Evolutionary conservation across 2,797 vertebrate genomes (phyloP).

Genomic region (Esox lucius): DNA sequence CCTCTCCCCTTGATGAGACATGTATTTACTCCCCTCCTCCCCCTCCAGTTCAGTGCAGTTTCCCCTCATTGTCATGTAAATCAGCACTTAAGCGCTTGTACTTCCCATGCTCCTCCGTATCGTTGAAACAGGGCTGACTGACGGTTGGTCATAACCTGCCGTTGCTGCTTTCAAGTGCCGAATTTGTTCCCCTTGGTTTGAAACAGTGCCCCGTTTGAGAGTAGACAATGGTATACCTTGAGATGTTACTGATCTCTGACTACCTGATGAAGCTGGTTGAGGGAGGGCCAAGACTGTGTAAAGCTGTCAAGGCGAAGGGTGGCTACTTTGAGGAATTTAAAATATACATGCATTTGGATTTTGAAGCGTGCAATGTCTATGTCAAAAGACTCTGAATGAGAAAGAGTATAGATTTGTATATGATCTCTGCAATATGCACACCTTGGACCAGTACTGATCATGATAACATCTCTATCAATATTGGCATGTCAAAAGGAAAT

Average conservation of each 20-base stretch:
- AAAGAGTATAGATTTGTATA: background rate
- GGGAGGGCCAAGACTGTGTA: background rate
- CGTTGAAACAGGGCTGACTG: constrained; percentile 47
- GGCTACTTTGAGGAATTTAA: background rate
- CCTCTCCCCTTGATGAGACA: constrained; percentile 55
- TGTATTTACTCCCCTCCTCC: constrained; percentile 43
- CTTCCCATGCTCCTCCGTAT: constrained; percentile 55
- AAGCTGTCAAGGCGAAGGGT: background rate
- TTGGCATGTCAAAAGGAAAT: too few species aligned
- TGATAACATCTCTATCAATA: too few species aligned
- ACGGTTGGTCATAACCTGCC: constrained; percentile 48
- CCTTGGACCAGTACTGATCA: too few species aligned
- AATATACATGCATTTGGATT: background rate
- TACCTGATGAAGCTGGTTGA: background rate
- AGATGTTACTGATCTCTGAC: constrained; percentile 26
- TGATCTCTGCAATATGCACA: too few species aligned
- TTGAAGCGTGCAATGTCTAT: background rate
- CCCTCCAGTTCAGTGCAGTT: constrained; percentile 57
- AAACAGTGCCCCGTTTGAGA: constrained; percentile 25
- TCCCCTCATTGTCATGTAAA: constrained; percentile 66
- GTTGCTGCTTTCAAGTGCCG: constrained; percentile 21
- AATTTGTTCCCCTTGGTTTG: constrained; percentile 3
- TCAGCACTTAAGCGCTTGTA: constrained; percentile 48
- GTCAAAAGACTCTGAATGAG: background rate
- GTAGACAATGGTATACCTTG: constrained; percentile 16